Evolutionary conservation across 2,888 invertebrate genomes (phyloP), one percentile per base, ranked within the genome.

Genomic region (Eurytoma californica): DNA sequence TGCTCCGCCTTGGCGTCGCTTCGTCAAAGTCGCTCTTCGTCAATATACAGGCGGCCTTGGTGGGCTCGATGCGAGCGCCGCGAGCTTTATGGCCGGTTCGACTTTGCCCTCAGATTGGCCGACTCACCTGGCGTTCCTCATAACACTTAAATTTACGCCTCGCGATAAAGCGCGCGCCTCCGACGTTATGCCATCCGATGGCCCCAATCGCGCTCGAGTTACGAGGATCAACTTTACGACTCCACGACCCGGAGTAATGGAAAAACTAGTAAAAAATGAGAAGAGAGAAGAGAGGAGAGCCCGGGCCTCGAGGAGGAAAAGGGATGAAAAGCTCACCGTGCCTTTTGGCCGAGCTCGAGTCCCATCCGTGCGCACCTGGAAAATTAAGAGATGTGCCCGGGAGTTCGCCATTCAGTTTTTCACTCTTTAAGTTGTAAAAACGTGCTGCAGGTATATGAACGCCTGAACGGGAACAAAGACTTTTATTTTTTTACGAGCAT

Each of bases 91-190:
- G 85, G 86, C 82, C 86, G 82, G 55, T 53, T 80, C 80, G 84
- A 84, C 84, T 86, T 85, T 84, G 83, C 83, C 84, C 85, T 86
- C 86, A 79, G 57, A 86, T 85, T 86, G 84, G 84, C 83, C 81
- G 82, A 85, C 85, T 83, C 83, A 83, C 83, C 83, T 83, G 82
- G 82, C 82, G 81, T 82, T 82, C 75, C 83, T 83, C 83, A 83
- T 85, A 84, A 84, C 83, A 83, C 84, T 84, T 83, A 83, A 85
- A 85, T 83, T 84, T 84, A 83, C 83, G 83, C 82, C 82, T 82
- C 80, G 81, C 84, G 84, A 83, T 84, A 84, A 84, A 84, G 83
- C 70, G 39, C 49, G 18, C 39, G 76, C 16, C n/a, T 28, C 72
- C 79, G 80, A 82, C 81, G 82, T 83, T 83, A 83, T 83, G 82